These are phyloP conservation scores for Phacellophora camtschatica DNA, from an alignment of 30 jellyfish, hydroid and myxozoan genomes.

Conservation along the genomic window DNA sequence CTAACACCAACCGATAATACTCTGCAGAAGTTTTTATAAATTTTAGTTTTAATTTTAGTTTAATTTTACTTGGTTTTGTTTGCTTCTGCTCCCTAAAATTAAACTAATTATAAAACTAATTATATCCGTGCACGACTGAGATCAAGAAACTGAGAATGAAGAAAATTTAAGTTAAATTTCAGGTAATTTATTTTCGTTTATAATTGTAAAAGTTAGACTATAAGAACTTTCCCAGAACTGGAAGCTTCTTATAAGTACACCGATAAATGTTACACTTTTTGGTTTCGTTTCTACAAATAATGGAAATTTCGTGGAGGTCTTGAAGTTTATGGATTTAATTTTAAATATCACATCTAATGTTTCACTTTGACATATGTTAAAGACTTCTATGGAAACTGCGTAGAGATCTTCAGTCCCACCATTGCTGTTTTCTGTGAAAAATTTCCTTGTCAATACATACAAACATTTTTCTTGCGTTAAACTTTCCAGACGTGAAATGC, in stretches of 20 bases:
- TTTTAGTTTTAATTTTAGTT: too few species aligned
- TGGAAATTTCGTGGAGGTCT: slow-evolving; percentile 7
- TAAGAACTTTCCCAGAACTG: slow-evolving; percentile 42
- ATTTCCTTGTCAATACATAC: neutral
- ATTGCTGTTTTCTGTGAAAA: neutral
- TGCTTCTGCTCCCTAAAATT: too few species aligned
- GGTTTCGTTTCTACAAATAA: neutral
- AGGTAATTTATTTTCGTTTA: too few species aligned
- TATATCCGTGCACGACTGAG: too few species aligned
- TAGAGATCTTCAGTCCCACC: neutral
- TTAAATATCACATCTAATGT: neutral
- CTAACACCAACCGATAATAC: too few species aligned
- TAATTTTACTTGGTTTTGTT: too few species aligned
- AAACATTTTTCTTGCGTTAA: neutral
- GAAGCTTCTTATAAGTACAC: neutral
- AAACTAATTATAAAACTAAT: too few species aligned
- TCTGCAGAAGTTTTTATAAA: too few species aligned
- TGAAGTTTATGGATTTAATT: neutral
- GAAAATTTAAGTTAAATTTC: too few species aligned
- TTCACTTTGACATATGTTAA: slow-evolving; percentile 1
- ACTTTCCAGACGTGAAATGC: neutral
- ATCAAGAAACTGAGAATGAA: too few species aligned
- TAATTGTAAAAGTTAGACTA: too few species aligned
- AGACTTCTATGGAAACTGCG: slow-evolving; percentile 16
- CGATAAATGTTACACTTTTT: slow-evolving; percentile 14